phyloP scores from a whole-genome alignment of 2,888 invertebrate genomes.

The Thymelicus acteon region DNA sequence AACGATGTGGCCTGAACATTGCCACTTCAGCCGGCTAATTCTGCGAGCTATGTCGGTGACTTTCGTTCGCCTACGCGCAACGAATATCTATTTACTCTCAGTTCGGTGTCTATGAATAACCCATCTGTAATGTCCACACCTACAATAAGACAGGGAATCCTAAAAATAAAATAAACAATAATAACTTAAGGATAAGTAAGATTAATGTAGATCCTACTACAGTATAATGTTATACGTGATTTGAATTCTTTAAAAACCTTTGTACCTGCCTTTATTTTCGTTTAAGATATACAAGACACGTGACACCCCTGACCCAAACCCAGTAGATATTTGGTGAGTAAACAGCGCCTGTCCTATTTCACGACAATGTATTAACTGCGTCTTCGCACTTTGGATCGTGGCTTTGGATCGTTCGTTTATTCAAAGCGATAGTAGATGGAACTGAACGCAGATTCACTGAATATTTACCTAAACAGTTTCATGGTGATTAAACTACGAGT shows the following conservation, averaged over 20 bases:
- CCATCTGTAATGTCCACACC: too few relatives aligned
- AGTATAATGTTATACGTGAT: too few relatives aligned
- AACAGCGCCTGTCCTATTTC: conserved; percentile 25
- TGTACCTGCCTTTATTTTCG: background rate
- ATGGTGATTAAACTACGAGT: background rate
- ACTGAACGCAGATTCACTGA: background rate
- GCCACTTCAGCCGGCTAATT: too few relatives aligned
- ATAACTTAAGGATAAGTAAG: too few relatives aligned
- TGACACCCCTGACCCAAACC: conserved; percentile 4
- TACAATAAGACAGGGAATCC: too few relatives aligned
- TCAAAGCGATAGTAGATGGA: conserved; percentile 11
- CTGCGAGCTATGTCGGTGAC: too few relatives aligned
- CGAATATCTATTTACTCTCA: too few relatives aligned
- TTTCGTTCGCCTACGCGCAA: too few relatives aligned
- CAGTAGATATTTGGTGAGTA: conserved; percentile 14
- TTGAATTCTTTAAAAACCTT: background rate
- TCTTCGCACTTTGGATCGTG: conserved; percentile 15
- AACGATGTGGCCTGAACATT: too few relatives aligned
- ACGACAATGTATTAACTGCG: conserved; percentile 25
- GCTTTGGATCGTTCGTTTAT: conserved; percentile 22
- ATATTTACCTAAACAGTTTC: background rate
- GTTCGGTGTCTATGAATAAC: too few relatives aligned
- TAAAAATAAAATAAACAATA: too few relatives aligned
- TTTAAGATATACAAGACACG: background rate
- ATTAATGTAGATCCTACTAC: too few relatives aligned